A percentile compares a stretch with the other conserved stretches of the same genome.
Evolutionary conservation across 2,797 vertebrate genomes (phyloP).

Genomic region (Parambassis ranga): DNA sequence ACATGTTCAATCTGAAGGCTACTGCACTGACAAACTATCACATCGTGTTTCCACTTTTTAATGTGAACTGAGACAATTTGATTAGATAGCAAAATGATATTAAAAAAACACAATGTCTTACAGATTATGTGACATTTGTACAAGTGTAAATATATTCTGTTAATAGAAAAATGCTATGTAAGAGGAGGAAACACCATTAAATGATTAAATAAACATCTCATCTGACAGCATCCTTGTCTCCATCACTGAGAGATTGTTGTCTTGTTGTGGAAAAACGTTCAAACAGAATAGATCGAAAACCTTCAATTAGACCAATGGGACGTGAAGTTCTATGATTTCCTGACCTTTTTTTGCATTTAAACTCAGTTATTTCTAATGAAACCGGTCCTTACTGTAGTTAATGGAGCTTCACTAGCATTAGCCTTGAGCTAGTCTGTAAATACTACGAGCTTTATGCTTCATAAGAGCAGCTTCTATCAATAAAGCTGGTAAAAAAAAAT

Average conservation of each 20-base stretch:
- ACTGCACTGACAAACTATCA: not conserved
- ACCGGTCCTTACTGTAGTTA: not conserved
- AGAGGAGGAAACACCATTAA: constrained; percentile 36
- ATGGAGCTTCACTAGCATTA: not conserved
- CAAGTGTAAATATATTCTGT: constrained; percentile 59
- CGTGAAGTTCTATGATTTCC: not conserved
- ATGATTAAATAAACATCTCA: constrained; percentile 65
- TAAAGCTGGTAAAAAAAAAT: not conserved
- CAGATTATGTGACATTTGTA: constrained; percentile 37
- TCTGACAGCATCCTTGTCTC: constrained; percentile 7
- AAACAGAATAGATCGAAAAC: not conserved
- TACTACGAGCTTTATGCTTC: not conserved
- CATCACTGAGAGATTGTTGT: not conserved
- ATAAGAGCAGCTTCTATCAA: not conserved
- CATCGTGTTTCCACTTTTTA: constrained; percentile 2
- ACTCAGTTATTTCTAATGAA: not conserved
- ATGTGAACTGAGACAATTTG: not conserved
- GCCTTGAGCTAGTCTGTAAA: not conserved
- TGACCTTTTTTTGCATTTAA: not conserved
- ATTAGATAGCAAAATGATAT: not conserved
- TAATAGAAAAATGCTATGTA: constrained; percentile 26
- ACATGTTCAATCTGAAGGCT: not conserved
- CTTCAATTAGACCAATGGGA: not conserved
- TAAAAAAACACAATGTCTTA: constrained; percentile 34
- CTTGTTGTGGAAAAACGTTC: not conserved